Conservation (phyloP, 2,888 invertebrate genomes). For the Lasioglossum oenotherae region DNA sequence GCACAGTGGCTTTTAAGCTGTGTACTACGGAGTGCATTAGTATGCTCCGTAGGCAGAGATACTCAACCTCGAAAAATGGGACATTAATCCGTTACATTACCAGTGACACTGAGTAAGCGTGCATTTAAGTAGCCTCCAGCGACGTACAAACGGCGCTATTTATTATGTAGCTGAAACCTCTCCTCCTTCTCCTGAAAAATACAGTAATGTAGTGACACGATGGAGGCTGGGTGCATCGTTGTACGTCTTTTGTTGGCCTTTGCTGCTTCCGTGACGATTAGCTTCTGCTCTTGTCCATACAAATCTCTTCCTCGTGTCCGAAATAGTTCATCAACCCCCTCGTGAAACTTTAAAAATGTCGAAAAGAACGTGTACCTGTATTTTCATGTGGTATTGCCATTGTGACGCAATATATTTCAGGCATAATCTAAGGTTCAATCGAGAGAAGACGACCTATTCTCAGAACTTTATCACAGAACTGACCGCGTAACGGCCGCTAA, state of each 20-base stretch:
- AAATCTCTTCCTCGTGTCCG: not conserved
- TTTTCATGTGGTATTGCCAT: not conserved
- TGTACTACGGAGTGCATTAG: constrained; percentile 65
- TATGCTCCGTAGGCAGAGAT: constrained; percentile 69
- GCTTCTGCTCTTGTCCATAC: not conserved
- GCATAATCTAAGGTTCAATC: not conserved
- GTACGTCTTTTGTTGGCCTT: constrained; percentile 29
- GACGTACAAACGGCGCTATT: constrained; percentile 68
- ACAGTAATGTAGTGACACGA: constrained; percentile 60
- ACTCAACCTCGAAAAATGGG: constrained; percentile 72
- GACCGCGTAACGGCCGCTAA: not conserved
- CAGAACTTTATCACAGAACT: not conserved
- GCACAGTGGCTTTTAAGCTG: constrained; percentile 57
- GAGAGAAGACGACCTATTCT: not conserved
- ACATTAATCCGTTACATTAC: constrained; percentile 74
- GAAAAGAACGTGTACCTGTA: not conserved
- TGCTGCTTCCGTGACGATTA: constrained; percentile 2
- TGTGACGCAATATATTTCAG: not conserved
- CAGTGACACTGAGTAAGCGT: constrained; percentile 72
- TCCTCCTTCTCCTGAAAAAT: constrained; percentile 60
- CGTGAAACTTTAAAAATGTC: too few species aligned
- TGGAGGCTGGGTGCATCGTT: constrained; percentile 15
- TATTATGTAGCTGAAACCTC: constrained; percentile 55
- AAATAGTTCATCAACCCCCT: not conserved
- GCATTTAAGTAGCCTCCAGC: constrained; percentile 70